A percentile compares a stretch with the other conserved stretches of the same genome.
phyloP scores from a whole-genome alignment of 2,113 vertebrate genomes.

The Phylloscopus whistleri region DNA sequence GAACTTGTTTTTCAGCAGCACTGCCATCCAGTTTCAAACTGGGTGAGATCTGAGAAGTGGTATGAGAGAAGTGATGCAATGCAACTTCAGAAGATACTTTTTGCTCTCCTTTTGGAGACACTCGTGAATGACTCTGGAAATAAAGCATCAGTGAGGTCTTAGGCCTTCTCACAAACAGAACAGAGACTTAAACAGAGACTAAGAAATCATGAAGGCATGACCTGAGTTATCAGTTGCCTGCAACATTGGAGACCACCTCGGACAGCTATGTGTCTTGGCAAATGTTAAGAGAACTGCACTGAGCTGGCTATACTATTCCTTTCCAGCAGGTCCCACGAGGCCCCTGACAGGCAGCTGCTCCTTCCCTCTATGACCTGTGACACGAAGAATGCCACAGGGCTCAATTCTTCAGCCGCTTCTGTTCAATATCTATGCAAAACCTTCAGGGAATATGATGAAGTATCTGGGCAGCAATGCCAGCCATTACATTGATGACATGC shows the following conservation, averaged over 20 bases:
- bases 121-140: background rate
- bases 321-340: background rate
- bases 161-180: background rate
- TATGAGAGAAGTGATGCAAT: background rate
- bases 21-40: background rate
- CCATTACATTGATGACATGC: background rate
- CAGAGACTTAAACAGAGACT: background rate
- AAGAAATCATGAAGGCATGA: background rate
- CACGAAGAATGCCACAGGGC: background rate
- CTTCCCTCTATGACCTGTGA: constrained; percentile 1
- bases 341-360: background rate
- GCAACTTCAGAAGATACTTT: background rate
- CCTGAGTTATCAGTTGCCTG: background rate
- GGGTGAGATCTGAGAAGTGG: background rate
- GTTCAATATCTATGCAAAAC: constrained; percentile 16
- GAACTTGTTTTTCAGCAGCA: background rate
- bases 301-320: background rate
- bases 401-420: constrained; percentile 4
- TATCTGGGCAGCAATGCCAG: background rate
- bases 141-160: background rate
- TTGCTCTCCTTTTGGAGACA: background rate
- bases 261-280: background rate
- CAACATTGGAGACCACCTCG: background rate
- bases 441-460: background rate
- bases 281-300: background rate